phyloP scores from a whole-genome alignment of 2,888 invertebrate species.

The Phortica magna region DNA sequence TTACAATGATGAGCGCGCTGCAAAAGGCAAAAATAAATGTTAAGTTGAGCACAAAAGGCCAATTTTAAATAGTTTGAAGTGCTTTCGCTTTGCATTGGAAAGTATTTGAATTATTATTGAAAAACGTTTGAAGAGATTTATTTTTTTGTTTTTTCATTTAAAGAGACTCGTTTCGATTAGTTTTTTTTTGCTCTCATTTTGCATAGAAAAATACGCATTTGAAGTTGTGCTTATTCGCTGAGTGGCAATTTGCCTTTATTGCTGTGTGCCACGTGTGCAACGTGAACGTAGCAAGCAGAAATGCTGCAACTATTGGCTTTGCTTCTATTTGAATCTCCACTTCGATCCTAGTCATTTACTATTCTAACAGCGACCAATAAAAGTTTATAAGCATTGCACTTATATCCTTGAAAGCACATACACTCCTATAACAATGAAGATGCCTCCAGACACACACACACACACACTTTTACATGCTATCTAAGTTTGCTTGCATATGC shows the following conservation, averaged over 20 bases:
- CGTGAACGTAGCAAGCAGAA: too few relatives aligned
- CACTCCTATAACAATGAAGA: constrained; percentile 36
- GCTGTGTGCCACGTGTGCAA: constrained; percentile 1
- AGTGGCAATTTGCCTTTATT: constrained; percentile 48
- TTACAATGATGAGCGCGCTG: constrained; percentile 8
- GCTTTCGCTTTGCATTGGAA: constrained; percentile 11
- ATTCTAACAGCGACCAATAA: constrained; percentile 54
- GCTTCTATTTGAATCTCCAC: background rate
- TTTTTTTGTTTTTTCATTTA: background rate
- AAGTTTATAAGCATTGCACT: constrained; percentile 53
- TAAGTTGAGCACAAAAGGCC: constrained; percentile 31
- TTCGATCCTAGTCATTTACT: background rate
- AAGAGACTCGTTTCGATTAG: background rate
- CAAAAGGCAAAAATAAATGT: background rate
- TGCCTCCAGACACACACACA: constrained; percentile 20
- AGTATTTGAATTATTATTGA: background rate
- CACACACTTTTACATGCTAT: constrained; percentile 1
- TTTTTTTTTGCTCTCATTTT: background rate
- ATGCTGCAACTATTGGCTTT: constrained; percentile 27
- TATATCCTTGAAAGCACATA: constrained; percentile 36
- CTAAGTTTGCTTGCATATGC: too few relatives aligned
- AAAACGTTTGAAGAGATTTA: background rate
- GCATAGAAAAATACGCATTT: background rate
- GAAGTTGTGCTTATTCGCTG: constrained; percentile 23
- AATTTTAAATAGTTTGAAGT: constrained; percentile 13